Conservation (phyloP, 2,113 vertebrate genomes). For the Taxidea taxus region DNA sequence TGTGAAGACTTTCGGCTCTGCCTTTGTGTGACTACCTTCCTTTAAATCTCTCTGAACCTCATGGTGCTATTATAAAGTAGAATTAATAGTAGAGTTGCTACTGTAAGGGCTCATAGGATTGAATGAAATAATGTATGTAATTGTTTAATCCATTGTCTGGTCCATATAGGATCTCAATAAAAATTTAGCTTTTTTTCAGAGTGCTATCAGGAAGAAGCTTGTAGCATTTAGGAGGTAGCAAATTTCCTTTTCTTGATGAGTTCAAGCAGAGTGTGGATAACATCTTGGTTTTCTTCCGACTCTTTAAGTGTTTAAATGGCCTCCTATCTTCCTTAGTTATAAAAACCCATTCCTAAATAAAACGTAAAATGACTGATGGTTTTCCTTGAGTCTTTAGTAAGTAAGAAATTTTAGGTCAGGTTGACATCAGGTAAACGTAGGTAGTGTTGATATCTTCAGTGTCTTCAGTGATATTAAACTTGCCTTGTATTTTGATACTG, state of each 20-base stretch:
- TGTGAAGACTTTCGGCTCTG: neutral
- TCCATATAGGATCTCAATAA: neutral
- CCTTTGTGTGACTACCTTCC: neutral
- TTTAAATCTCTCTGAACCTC: neutral
- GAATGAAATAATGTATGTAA: neutral
- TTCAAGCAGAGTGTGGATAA: neutral
- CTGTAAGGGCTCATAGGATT: neutral
- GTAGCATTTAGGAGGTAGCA: neutral
- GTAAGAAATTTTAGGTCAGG: neutral
- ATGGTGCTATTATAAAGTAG: neutral
- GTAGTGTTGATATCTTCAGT: neutral
- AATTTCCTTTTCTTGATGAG: neutral
- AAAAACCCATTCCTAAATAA: neutral
- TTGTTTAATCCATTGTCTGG: neutral
- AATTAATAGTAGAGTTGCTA: neutral
- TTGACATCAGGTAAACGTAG: neutral
- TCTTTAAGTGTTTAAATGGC: neutral
- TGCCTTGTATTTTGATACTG: neutral
- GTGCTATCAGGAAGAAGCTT: neutral
- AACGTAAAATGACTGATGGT: neutral
- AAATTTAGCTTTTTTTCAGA: neutral
- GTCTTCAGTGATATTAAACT: neutral
- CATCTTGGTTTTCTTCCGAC: neutral
- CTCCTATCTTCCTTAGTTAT: neutral
- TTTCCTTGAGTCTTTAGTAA: neutral